These are phyloP conservation scores for Aphodius granarius DNA, from an alignment of 2,888 invertebrate species.

Conservation along the genomic window DNA sequence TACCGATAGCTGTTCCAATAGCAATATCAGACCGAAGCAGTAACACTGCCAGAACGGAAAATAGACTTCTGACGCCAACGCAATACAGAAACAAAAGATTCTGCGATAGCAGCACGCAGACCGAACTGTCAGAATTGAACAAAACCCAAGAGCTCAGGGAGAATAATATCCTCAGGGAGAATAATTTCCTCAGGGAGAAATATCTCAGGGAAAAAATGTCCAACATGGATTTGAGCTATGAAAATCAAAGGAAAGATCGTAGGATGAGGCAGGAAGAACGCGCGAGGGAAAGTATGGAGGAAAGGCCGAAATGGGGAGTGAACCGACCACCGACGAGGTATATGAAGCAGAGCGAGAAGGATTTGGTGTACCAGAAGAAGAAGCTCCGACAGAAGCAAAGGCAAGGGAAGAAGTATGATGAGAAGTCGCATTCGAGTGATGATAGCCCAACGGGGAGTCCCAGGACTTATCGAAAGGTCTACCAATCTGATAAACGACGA, in stretches of 20 bases:
- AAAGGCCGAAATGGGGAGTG: constrained; percentile 75
- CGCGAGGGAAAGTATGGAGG: constrained; percentile 61
- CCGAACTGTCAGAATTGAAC: constrained; percentile 52
- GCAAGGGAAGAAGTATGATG: constrained; percentile 54
- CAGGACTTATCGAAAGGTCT: constrained; percentile 51
- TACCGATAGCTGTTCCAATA: constrained; percentile 46
- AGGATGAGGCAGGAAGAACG: constrained; percentile 59
- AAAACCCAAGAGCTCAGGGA: constrained; percentile 24
- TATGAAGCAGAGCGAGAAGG: constrained; percentile 87
- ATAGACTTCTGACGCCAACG: constrained; percentile 62
- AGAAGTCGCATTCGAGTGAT: constrained; percentile 63
- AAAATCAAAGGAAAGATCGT: constrained; percentile 58
- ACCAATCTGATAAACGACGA: constrained; percentile 53
- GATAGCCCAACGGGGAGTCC: constrained; percentile 65
- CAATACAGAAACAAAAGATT: constrained; percentile 55
- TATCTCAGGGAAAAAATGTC: constrained; percentile 47
- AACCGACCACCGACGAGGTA: constrained; percentile 80
- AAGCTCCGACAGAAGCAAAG: constrained; percentile 69
- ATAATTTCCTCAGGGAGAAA: constrained; percentile 44
- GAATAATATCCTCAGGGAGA: constrained; percentile 48
- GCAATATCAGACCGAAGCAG: constrained; percentile 37
- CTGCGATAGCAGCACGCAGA: constrained; percentile 71
- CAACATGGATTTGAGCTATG: constrained; percentile 57
- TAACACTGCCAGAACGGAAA: constrained; percentile 49
- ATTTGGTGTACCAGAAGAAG: constrained; percentile 77